Base-by-base conservation (phyloP, 92 coral and sea anemone species). In the Zoanthus solanderi region DNA sequence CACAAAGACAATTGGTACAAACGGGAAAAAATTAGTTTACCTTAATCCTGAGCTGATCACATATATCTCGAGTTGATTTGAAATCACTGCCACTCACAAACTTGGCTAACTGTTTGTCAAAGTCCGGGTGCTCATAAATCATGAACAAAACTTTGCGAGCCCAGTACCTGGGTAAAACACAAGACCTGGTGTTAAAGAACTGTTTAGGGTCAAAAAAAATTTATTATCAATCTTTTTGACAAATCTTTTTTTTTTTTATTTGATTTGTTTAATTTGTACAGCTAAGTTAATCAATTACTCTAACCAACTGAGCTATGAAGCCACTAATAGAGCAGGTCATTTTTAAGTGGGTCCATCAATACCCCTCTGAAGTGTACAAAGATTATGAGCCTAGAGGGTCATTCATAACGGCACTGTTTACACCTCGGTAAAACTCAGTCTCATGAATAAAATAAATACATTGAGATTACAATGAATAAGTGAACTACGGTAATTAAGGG, bases 71-170 rank as follows among this genome's bases (percentile, higher is more conserved):
- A 77, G 94, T 89, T 72, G 93, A 93, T 37, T 93, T 95, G 65
- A 88, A 95, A 31, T 89, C 92, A 53, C 95, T 97, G 15, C 96
- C 88, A 29, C 95, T 91, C 9, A 97, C 95, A 83, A 93, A 90
- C 86, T 97, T 97, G 47, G 89, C 69, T 72, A 97, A 87, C 83
- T 90, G 92, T 78, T 89, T 95, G 69, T 97, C 99, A 73, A 97
- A 97, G 48, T 97, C 99, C 6, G 95, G 97, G 84, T 97, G 99
- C 6, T 92, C 98, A 88, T 92, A 83, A 48, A 97, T 89, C 88
- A 90, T 91, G 87, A 78, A 92, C 10, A 97, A 92, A 73, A 97
- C 93, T 61, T 94, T 94, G 78, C 99, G 95, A 56, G 98, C 99
- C 47, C 93, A 97, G 88, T 97, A 97, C 77, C 99, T 97, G 58